Conservation (phyloP, 2,113 vertebrate species). For the Phalacrocorax carbo region DNA sequence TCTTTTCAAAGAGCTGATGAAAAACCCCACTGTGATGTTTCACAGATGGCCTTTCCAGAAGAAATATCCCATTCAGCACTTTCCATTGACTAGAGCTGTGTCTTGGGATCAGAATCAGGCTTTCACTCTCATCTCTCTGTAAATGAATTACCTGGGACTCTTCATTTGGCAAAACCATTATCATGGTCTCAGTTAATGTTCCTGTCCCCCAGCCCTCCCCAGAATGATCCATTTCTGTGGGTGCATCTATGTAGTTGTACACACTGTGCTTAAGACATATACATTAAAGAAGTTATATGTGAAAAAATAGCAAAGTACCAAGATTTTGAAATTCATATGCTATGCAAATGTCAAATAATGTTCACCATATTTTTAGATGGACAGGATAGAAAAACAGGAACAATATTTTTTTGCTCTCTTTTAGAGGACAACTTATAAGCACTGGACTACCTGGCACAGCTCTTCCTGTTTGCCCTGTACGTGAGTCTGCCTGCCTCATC, state of each 20-base stretch:
- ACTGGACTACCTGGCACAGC: not conserved
- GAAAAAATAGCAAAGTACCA: not conserved
- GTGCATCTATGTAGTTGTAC: not conserved
- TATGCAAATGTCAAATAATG: not conserved
- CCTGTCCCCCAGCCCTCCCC: fast-evolving
- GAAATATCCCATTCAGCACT: not conserved
- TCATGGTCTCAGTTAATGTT: not conserved
- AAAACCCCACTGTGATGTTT: not conserved
- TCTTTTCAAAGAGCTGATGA: not conserved
- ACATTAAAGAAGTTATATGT: not conserved
- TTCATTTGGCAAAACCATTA: not conserved
- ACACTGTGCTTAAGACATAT: not conserved
- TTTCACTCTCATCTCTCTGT: not conserved
- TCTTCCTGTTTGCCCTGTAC: not conserved
- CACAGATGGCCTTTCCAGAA: not conserved
- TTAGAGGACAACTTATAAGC: not conserved
- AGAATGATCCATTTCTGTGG: not conserved
- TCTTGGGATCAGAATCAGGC: not conserved
- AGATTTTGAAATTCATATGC: not conserved
- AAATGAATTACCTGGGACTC: not conserved
- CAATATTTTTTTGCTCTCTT: not conserved
- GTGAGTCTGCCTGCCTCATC: not conserved
- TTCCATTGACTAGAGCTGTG: not conserved
- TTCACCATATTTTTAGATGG: not conserved
- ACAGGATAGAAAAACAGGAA: not conserved